These are phyloP conservation scores for Pseudomyrmex pallidus DNA, from an alignment of 1,140 invertebrate genomes.

Conservation along the genomic window DNA sequence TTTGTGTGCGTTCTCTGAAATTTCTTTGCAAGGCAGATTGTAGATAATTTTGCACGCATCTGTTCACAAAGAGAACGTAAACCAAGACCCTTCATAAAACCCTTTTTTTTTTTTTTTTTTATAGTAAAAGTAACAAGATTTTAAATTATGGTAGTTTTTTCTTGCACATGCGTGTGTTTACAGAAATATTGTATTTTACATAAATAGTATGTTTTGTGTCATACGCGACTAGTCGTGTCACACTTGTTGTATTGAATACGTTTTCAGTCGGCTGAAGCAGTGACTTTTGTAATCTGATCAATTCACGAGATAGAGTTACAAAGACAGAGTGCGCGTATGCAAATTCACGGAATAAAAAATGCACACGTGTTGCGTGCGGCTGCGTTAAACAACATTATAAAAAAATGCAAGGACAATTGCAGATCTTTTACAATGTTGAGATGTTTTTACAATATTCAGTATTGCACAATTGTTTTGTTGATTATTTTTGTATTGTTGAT, in stretches of 20 bases:
- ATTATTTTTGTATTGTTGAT: neutral
- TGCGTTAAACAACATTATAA: slow-evolving; percentile 22
- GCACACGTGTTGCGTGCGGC: slow-evolving; percentile 4
- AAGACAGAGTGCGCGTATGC: slow-evolving; percentile 50
- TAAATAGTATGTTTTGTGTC: slow-evolving; percentile 36
- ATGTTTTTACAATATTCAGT: slow-evolving; percentile 13
- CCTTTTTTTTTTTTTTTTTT: no score
- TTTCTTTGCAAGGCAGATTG: no score
- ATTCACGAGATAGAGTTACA: slow-evolving; percentile 42
- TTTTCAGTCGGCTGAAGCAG: slow-evolving; percentile 55
- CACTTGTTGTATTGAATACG: slow-evolving; percentile 35
- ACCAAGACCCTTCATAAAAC: no score
- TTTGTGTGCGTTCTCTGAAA: no score
- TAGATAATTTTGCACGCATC: no score
- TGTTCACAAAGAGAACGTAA: no score
- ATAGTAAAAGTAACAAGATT: no score
- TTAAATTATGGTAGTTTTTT: no score
- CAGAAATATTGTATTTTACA: neutral
- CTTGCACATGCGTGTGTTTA: no score
- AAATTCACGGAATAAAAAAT: slow-evolving; percentile 46
- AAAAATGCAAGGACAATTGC: slow-evolving; percentile 22
- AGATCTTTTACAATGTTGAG: neutral
- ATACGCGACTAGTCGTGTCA: slow-evolving; percentile 32
- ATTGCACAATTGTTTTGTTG: slow-evolving; percentile 11
- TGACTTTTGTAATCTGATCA: slow-evolving; percentile 61